Conservation (phyloP, 2,113 vertebrate species). For the Leucopsar rothschildi region DNA sequence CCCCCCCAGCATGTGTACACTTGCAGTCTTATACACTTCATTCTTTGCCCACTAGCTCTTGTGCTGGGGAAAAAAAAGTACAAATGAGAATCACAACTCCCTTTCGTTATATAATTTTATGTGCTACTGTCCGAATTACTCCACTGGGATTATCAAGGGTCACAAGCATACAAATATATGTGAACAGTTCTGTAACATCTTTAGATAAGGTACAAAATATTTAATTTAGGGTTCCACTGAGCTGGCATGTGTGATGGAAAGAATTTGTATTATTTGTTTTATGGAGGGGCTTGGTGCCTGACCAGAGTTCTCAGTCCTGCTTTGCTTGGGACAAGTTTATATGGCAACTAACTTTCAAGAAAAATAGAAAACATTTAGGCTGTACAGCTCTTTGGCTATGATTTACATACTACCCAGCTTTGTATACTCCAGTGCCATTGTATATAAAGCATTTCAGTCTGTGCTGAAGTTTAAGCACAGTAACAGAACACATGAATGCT, state of each 20-base stretch:
- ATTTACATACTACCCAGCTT: not conserved
- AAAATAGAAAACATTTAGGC: not conserved
- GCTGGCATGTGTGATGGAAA: not conserved
- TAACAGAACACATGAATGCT: not conserved
- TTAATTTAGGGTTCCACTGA: not conserved
- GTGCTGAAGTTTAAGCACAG: not conserved
- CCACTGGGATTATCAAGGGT: not conserved
- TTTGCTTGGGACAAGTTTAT: not conserved
- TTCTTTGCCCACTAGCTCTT: not conserved
- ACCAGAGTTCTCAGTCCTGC: not conserved
- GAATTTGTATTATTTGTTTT: not conserved
- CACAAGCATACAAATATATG: accelerated
- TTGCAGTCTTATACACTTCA: not conserved
- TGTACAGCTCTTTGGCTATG: not conserved
- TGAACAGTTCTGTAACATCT: not conserved
- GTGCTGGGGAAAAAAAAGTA: not conserved
- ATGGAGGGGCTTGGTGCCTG: not conserved
- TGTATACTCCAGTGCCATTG: not conserved
- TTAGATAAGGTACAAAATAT: not conserved
- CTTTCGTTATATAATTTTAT: not conserved
- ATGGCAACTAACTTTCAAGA: not conserved
- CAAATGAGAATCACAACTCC: not conserved
- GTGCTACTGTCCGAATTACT: not conserved
- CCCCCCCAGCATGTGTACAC: not conserved
- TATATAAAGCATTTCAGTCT: not conserved